Base-by-base conservation (phyloP, 2,888 invertebrate genomes). In the Sarcophaga variegata region DNA sequence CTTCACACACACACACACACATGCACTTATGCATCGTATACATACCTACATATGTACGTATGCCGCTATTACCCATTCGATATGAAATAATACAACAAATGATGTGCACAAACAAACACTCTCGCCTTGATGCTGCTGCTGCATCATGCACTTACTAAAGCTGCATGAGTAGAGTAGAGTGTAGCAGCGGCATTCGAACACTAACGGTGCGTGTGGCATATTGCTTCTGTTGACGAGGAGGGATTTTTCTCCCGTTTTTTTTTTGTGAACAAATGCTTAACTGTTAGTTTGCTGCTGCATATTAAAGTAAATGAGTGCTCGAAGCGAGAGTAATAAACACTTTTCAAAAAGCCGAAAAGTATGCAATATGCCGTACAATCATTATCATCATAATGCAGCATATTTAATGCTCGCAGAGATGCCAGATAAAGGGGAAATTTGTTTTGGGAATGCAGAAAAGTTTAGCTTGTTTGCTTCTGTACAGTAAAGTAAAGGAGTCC, bases 291-390 rank as follows among this genome's bases (percentile, higher is more conserved):
- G 67, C 45, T 67, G 67, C 67, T 45, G 12, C 14, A 54, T 71
- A 27, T 62, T 71, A 81, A 71, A 81, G 71, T 76, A 84, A 83
- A 81, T 84, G 84, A 87, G 70, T 79, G 81, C 87, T 87, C 27
- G 67, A 87, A 84, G 84, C 87, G 84, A 87, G 87, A 84, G 86
- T 82, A 86, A 86, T 86, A 84, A 86, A 85, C 82, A 82, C 84
- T 84, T 86, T 83, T 88, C 81, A 80, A 88, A 88, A 88, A 84
- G 88, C 89, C 89, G 79, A 88, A 88, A 89, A 88, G 88, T 89
- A 88, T 88, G 88, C 89, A 89, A 88, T 88, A 88, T 86, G 87
- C 83, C 81, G 17, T 67, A 66, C 82, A 82, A 84, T 87, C 67
- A 87, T 84, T 84, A 84, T 79, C 79, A 79, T 82, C 81, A 82